These are phyloP conservation scores for Engystomops pustulosus DNA, from an alignment of 2,113 vertebrate genomes.

Conservation along the genomic window DNA sequence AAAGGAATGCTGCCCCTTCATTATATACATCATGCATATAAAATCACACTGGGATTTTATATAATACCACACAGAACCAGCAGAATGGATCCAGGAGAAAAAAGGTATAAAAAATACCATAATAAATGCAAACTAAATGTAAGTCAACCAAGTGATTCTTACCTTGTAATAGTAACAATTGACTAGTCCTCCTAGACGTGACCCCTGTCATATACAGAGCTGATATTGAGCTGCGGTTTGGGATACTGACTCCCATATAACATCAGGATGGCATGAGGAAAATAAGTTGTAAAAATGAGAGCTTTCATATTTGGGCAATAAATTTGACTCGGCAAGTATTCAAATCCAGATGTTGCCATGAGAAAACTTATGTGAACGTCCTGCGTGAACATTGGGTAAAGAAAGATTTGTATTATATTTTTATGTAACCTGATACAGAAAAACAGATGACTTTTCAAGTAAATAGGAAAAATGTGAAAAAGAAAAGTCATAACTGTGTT, in stretches of 20 bases:
- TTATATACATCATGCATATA: background rate
- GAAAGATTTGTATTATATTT: conserved; percentile 14
- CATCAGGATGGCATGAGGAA: conserved; percentile 21
- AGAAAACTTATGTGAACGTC: background rate
- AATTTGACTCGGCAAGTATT: conserved; percentile 14
- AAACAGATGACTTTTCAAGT: conserved; percentile 12
- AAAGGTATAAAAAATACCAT: background rate
- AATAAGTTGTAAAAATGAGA: conserved; percentile 21
- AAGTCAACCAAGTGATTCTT: no score
- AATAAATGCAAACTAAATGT: background rate
- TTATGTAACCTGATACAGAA: background rate
- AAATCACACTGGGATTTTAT: background rate
- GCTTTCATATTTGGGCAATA: conserved; percentile 15
- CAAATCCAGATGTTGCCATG: conserved; percentile 17
- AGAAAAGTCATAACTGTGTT: background rate
- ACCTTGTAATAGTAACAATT: no score
- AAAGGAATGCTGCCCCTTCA: background rate
- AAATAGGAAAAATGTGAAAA: conserved; percentile 5
- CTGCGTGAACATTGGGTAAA: background rate
- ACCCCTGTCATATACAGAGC: background rate
- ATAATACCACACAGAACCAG: background rate
- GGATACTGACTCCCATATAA: background rate
- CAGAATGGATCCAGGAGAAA: background rate
- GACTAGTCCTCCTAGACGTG: background rate
- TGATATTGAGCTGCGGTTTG: no score